These are phyloP conservation scores for Sminthurides bifidus DNA, from an alignment of 1,140 invertebrate species.

Conservation along the genomic window DNA sequence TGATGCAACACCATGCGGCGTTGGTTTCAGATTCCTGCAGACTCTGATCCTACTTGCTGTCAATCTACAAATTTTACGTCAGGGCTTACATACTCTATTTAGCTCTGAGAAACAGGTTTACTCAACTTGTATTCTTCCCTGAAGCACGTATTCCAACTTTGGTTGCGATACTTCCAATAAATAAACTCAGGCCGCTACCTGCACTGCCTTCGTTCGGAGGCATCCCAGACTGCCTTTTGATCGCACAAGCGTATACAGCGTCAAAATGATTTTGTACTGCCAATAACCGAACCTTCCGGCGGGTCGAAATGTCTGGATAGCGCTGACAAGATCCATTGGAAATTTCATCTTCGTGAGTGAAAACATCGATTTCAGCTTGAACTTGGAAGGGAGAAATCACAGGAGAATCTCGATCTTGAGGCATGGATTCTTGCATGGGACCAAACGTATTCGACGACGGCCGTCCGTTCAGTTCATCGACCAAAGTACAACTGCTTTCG, in stretches of 20 bases:
- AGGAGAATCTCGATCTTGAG: not conserved
- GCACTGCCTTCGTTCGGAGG: no score
- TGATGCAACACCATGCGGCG: no score
- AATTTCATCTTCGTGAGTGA: no score
- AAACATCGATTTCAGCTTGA: not conserved
- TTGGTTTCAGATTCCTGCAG: no score
- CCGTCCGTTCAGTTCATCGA: conserved; percentile 22
- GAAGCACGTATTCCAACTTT: conserved; percentile 43
- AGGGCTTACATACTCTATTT: no score
- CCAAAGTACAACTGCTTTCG: conserved; percentile 28
- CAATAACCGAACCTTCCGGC: conserved; percentile 45
- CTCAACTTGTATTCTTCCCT: conserved; percentile 8
- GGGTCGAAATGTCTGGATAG: no score
- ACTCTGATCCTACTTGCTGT: no score
- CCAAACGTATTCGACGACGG: not conserved
- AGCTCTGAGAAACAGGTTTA: no score
- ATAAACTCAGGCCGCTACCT: conserved; percentile 37
- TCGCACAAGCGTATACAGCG: conserved; percentile 42
- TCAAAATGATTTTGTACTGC: conserved; percentile 44
- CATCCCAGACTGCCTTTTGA: conserved; percentile 35
- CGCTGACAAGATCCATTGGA: no score
- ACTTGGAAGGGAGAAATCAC: not conserved
- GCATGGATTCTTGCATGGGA: no score
- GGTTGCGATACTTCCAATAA: conserved; percentile 47
- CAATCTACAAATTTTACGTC: no score